Conservation (phyloP, 1,140 invertebrate genomes). For the Nymphalis io region DNA sequence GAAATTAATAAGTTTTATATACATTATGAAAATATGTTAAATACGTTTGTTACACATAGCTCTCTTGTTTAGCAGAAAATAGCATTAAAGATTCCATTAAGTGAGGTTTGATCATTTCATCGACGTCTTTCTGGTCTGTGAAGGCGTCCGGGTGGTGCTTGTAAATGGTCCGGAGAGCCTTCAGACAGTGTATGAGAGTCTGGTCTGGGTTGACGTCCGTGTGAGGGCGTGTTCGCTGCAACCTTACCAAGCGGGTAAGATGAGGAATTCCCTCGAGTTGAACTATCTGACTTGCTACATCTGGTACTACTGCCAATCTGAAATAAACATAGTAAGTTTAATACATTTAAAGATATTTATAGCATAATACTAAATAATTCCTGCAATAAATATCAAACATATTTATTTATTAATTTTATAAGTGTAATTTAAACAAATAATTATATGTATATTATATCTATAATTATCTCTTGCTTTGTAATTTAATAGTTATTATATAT, state of each 20-base stretch:
- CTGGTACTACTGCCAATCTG: conserved; percentile 87
- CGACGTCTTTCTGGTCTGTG: conserved; percentile 83
- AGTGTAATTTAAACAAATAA: too few relatives aligned
- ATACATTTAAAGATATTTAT: too few relatives aligned
- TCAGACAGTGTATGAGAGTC: conserved; percentile 79
- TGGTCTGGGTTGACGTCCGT: conserved; percentile 73
- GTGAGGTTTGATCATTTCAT: conserved; percentile 87
- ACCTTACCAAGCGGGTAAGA: conserved; percentile 86
- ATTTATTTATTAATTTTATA: too few relatives aligned
- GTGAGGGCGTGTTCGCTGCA: conserved; percentile 78
- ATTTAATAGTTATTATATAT: too few relatives aligned
- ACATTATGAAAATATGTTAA: too few relatives aligned
- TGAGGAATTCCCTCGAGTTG: conserved; percentile 88
- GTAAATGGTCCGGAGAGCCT: conserved; percentile 80
- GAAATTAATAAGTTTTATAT: neutral
- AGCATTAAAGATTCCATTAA: conserved; percentile 86
- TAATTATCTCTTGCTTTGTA: too few relatives aligned
- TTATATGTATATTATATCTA: too few relatives aligned
- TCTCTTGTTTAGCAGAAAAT: conserved; percentile 78
- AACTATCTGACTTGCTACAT: conserved; percentile 87
- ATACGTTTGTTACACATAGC: conserved; percentile 61
- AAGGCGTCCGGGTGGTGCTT: conserved; percentile 81
- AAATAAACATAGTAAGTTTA: too few relatives aligned
- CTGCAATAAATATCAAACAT: too few relatives aligned
- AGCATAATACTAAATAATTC: too few relatives aligned